These are phyloP conservation scores for Carapus acus DNA, from an alignment of 2,797 vertebrate genomes.

Conservation along the genomic window DNA sequence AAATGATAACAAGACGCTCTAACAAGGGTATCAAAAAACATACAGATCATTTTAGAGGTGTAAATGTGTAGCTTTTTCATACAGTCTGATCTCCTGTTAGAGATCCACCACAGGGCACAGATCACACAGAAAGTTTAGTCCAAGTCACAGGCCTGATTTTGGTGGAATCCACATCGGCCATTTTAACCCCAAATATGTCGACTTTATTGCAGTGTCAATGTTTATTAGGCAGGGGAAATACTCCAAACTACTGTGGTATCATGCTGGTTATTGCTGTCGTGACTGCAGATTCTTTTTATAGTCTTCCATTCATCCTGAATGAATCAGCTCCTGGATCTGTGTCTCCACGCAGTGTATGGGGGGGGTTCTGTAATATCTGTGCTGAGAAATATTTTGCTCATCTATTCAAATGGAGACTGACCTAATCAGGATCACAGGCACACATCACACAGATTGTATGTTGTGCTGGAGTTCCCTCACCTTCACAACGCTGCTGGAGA, in stretches of 20 bases:
- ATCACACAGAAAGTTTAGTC: conserved; percentile 24
- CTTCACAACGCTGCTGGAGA: conserved; percentile 15
- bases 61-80: conserved; percentile 2
- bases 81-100: not conserved
- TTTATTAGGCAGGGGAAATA: conserved; percentile 9
- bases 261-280: conserved; percentile 13
- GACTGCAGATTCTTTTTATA: conserved; percentile 20
- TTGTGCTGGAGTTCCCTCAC: conserved; percentile 20
- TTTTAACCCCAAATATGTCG: not conserved
- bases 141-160: conserved; percentile 4
- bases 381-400: conserved; percentile 28
- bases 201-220: conserved; percentile 3
- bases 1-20: no score
- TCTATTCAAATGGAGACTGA: conserved; percentile 30
- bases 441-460: conserved; percentile 30
- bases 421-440: conserved; percentile 43
- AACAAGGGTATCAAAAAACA: no score
- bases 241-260: conserved; percentile 5
- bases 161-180: conserved; percentile 3
- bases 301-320: conserved; percentile 16
- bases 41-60: conserved; percentile 5
- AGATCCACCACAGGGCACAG: not conserved
- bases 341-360: conserved; percentile 30
- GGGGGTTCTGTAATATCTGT: conserved; percentile 22
- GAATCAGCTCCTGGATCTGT: conserved; percentile 33